Base-by-base conservation (phyloP, 2,888 invertebrate genomes). In the Cerastis leucographa region DNA sequence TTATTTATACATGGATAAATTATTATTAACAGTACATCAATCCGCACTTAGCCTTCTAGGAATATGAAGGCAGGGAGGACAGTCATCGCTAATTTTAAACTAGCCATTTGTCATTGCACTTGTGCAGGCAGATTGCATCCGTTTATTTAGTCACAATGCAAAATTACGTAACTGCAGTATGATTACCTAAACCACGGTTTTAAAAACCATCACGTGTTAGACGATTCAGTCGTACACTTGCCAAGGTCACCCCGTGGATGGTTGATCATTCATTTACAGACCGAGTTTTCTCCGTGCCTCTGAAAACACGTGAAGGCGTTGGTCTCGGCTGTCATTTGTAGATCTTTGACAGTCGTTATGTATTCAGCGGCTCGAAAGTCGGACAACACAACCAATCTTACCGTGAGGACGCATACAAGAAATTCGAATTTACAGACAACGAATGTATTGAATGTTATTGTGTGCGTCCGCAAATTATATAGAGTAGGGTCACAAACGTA, bases 1-100 rank as follows among this genome's bases (percentile, higher is more conserved):
- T 51, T 76, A 81, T 83, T 81, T 74, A 83, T 69, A 73, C n/a
- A n/a, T n/a, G n/a, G 61, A 70, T 83, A 78, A 70, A 14, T 64
- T 56, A 9, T 14, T 35, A 67, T 46, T 67, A 54, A 22, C 62
- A 77, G 83, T 71, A 81, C 62, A 83, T 82, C 78, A 77, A 78
- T 76, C 67, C 54, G 2, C 64, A 83, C 35, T 56, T 62, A 46
- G 1, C 66, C 66, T 83, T 81, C 83, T 71, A 6, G 59, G 83
- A 78, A 81, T 25, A 51, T 11, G n/a, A 66, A 69, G 83, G 68
- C 22, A 76, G 1, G 51, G 54, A 29, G 19, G n/a, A 12, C n/a
- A 59, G 68, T 81, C 83, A 77, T 77, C 35, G 46, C 42, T 77
- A 61, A 71, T 76, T 71, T 72, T 65, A 74, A 71, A 59, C 40